Evolutionary conservation across 2,888 invertebrate genomes (phyloP).

Genomic region (Plusia festucae): DNA sequence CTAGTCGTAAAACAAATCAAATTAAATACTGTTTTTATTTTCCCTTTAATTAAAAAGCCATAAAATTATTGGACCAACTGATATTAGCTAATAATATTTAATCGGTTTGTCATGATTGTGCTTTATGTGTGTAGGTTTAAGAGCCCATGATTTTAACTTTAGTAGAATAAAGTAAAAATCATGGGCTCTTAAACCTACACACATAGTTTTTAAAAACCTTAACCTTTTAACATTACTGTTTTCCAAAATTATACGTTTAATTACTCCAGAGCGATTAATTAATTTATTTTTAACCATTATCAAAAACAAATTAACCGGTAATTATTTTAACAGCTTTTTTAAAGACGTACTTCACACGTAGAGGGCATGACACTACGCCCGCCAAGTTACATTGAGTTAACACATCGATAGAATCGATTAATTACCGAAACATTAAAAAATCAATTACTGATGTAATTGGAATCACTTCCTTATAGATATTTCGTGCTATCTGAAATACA

Average conservation of each 20-base stretch:
- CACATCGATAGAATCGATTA: constrained; percentile 45
- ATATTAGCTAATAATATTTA: neutral
- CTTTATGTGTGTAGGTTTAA: no score
- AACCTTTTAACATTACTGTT: neutral
- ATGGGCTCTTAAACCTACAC: neutral
- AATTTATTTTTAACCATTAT: neutral
- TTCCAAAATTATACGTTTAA: neutral
- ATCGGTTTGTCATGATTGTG: neutral
- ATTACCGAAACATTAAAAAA: constrained; percentile 53
- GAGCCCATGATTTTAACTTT: no score
- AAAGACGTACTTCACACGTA: constrained; percentile 6
- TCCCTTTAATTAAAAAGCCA: constrained; percentile 21
- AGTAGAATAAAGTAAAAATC: neutral
- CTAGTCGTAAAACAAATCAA: constrained; percentile 8
- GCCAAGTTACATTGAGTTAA: constrained; percentile 39
- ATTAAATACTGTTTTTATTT: constrained; percentile 10
- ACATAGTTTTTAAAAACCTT: neutral
- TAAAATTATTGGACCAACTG: constrained; percentile 16
- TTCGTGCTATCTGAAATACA: constrained; percentile 59
- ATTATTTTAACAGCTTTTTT: neutral
- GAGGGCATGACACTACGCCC: constrained; percentile 47
- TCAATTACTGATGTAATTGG: constrained; percentile 63
- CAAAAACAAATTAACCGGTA: neutral
- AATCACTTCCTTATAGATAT: constrained; percentile 63
- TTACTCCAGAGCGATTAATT: neutral